These are phyloP conservation scores for Cacatua alba DNA, from an alignment of 2,113 vertebrate genomes.

Conservation along the genomic window DNA sequence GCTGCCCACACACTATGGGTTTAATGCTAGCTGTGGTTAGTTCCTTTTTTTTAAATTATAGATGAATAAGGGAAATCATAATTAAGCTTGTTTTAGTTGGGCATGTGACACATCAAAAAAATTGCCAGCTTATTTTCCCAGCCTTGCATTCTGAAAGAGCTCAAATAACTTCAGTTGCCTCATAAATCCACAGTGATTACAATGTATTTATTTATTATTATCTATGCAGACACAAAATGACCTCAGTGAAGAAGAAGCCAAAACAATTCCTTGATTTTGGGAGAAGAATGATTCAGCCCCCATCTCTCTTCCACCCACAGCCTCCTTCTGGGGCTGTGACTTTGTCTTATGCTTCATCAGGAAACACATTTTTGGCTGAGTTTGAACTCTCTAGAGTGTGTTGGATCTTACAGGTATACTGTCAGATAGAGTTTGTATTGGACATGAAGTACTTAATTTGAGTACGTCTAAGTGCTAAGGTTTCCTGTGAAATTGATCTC, in stretches of 20 bases:
- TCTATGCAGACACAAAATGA: background rate
- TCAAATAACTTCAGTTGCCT: background rate
- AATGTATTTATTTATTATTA: slow-evolving; percentile 38
- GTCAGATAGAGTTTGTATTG: background rate
- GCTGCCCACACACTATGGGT: background rate
- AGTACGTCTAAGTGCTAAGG: background rate
- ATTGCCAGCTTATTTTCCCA: slow-evolving; percentile 18
- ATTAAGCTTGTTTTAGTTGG: slow-evolving; percentile 44
- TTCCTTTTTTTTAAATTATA: background rate
- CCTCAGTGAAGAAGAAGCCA: slow-evolving; percentile 5
- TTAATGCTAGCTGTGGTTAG: slow-evolving; percentile 1
- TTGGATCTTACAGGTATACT: background rate
- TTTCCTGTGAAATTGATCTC: background rate
- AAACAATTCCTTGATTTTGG: slow-evolving; percentile 5
- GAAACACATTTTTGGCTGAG: background rate
- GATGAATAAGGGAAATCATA: slow-evolving; percentile 20
- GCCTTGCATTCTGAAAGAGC: slow-evolving; percentile 2
- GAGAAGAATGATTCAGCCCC: background rate
- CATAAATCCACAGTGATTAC: slow-evolving; percentile 30
- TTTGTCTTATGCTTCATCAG: background rate
- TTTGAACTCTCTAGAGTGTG: background rate
- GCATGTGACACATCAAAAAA: background rate
- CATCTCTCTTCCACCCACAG: background rate
- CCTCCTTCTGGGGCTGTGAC: background rate
- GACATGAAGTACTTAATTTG: background rate